Evolutionary conservation across 2,888 invertebrate species (phyloP), one percentile per base, ranked within the genome.

Genomic region (Harpagoxenus sublaevis): DNA sequence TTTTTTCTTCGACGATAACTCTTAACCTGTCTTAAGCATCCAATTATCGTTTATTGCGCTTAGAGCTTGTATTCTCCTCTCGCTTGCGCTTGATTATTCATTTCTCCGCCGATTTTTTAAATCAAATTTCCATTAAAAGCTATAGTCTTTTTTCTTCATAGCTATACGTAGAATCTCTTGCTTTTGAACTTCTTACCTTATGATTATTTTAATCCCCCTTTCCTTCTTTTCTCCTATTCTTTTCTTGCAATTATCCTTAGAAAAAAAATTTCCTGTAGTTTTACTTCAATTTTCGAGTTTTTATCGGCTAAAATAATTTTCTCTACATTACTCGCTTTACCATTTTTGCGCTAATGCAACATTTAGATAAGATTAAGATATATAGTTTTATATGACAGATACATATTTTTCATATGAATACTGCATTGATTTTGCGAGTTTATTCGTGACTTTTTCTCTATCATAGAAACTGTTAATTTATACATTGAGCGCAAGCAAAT

Each of bases 391-490:
- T 8, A 18, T 2, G 10, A 57, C 9, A 23, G 3, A 35, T 39
- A 15, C 0, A 12, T 23, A 39, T 39, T 57, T 28, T 31, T 23
- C 23, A 23, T 35, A 71, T 53, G 3, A 35, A 9, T 53, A 5
- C 5, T 53, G 2, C 5, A 53, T 39, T 9, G 8, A 23, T 45
- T 39, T 51, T 48, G 3, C 12, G 12, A 45, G 1, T 48, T 62
- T 62, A 48, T 42, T 35, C 2, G 35, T 66, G 78, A 84, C 83
- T 85, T 83, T 83, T 89, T 87, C 77, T 82, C 6, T 23, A 62
- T 60, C 66, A 68, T 45, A 71, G 60, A 75, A 84, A 78, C 78
- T 83, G 74, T 88, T 35, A 88, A 90, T 90, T 88, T 86, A 74
- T 51, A 42, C 28, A 66, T 74, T 57, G 82, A 86, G 45, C 65